These are phyloP conservation scores for Eudemis profundana DNA, from an alignment of 2,888 invertebrate species.

Conservation along the genomic window DNA sequence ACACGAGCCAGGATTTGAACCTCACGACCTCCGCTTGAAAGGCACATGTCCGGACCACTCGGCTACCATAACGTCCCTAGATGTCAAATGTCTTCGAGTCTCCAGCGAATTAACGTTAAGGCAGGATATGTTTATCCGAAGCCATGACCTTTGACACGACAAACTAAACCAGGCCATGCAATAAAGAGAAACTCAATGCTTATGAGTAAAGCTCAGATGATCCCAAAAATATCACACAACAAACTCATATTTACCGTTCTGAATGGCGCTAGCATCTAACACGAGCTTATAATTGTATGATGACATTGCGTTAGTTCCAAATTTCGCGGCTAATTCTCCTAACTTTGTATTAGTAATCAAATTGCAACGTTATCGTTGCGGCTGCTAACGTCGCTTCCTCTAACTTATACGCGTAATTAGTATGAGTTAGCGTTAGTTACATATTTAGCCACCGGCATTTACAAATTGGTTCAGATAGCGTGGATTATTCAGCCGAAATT, in stretches of 20 bases:
- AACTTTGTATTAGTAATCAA: background rate
- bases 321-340: background rate
- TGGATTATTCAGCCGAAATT: slow-evolving; percentile 38
- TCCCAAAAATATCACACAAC: slow-evolving; percentile 22
- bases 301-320: background rate
- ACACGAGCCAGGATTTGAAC: too few relatives aligned
- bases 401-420: background rate
- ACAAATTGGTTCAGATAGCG: slow-evolving; percentile 14
- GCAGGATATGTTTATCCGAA: slow-evolving; percentile 6
- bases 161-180: slow-evolving; percentile 23
- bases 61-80: too few relatives aligned
- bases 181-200: slow-evolving; percentile 21
- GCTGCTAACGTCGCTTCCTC: background rate
- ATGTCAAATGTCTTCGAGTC: too few relatives aligned
- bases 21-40: too few relatives aligned
- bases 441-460: background rate
- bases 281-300: background rate
- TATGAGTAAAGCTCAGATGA: slow-evolving; percentile 2
- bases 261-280: background rate
- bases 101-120: background rate
- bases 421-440: background rate
- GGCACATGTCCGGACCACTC: too few relatives aligned
- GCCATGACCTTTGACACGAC: slow-evolving; percentile 12
- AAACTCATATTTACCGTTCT: slow-evolving; percentile 13
- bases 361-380: background rate